Conservation (phyloP, 64 coral and sea anemone species). For the Cladopsammia gracilis region DNA sequence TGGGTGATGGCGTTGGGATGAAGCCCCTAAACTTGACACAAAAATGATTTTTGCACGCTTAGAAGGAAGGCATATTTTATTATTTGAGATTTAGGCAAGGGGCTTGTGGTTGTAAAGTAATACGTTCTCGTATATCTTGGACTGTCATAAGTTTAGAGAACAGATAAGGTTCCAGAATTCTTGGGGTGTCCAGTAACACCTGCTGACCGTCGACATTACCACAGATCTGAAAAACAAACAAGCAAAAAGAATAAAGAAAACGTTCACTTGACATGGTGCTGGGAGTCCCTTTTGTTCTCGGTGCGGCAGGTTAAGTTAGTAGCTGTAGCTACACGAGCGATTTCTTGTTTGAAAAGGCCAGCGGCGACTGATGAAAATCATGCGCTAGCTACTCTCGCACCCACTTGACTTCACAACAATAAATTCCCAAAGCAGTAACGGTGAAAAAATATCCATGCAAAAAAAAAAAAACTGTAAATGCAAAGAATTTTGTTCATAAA, state of each 20-base stretch:
- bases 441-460: too few species aligned
- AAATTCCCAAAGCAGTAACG: too few species aligned
- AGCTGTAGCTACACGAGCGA: too few species aligned
- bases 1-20: background rate
- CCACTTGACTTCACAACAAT: too few species aligned
- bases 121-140: constrained; percentile 35
- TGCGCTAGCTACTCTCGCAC: too few species aligned
- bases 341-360: too few species aligned
- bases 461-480: too few species aligned
- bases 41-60: too few species aligned
- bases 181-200: background rate
- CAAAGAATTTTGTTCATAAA: too few species aligned
- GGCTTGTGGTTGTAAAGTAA: constrained; percentile 38
- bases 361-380: too few species aligned
- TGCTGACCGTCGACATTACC: constrained; percentile 25
- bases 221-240: constrained; percentile 58
- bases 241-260: background rate
- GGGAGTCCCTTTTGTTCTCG: background rate
- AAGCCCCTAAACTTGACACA: too few species aligned
- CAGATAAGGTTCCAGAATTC: constrained; percentile 35
- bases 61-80: background rate
- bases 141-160: constrained; percentile 58
- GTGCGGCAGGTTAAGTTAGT: background rate
- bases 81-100: constrained; percentile 74
- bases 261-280: too few species aligned